Percentiles rank a stretch among this genome's conserved stretches.
Conservation (phyloP, 2,113 vertebrate species). For the Chinchilla lanigera region DNA sequence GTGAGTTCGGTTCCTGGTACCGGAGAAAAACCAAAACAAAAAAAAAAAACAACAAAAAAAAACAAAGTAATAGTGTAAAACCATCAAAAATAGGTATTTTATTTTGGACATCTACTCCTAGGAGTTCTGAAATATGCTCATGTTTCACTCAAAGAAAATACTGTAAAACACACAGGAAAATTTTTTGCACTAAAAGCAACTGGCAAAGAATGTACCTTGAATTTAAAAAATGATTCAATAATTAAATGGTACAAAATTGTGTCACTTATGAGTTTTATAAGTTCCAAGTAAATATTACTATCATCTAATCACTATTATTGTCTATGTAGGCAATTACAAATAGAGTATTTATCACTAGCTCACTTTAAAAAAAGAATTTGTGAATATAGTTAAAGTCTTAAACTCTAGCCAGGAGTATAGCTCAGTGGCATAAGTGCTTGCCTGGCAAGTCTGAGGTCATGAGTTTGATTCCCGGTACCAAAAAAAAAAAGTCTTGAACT, state of each 20-base stretch:
- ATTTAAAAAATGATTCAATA: conserved; percentile 10
- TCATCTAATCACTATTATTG: not conserved
- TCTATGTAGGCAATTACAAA: not conserved
- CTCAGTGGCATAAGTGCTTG: too few species aligned
- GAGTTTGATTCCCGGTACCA: too few species aligned
- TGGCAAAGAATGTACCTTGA: not conserved
- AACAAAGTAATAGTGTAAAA: conserved; percentile 46
- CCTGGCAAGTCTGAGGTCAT: too few species aligned
- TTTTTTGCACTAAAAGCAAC: not conserved
- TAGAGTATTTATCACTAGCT: not conserved
- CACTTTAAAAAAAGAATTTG: conserved; percentile 25
- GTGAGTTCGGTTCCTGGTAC: too few species aligned
- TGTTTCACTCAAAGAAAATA: conserved; percentile 39
- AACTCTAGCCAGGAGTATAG: too few species aligned
- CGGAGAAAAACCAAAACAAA: too few species aligned
- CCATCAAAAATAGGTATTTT: conserved; percentile 15
- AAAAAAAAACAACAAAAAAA: too few species aligned
- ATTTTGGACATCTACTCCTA: not conserved
- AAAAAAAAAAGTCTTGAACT: conserved; percentile 33
- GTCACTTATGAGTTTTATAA: not conserved
- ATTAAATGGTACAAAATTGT: conserved; percentile 21
- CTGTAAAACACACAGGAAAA: not conserved
- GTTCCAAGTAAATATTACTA: conserved; percentile 27
- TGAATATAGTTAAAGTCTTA: conserved; percentile 12
- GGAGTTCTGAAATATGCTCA: not conserved